phyloP scores from a whole-genome alignment of 2,888 invertebrate species.

The Eubasilissa splendida region DNA sequence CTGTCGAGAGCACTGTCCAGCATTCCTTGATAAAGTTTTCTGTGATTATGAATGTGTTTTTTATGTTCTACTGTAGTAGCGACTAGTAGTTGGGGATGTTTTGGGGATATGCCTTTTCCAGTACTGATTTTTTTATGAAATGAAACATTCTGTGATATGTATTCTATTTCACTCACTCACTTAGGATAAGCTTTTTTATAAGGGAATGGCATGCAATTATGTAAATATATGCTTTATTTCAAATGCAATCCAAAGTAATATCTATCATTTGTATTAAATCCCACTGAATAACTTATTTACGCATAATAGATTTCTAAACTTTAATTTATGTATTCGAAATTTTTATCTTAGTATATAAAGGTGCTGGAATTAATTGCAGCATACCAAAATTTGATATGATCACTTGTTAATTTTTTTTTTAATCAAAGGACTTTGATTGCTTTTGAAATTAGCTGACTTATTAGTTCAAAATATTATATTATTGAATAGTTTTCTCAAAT shows the following conservation, averaged over 20 bases:
- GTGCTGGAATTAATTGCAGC: too few relatives aligned
- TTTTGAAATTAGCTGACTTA: slow-evolving; percentile 3
- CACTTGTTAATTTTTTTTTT: too few relatives aligned
- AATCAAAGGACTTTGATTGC: slow-evolving; percentile 2
- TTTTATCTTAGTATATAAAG: too few relatives aligned
- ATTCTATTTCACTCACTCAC: slow-evolving; percentile 57
- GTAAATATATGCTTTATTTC: slow-evolving; percentile 31
- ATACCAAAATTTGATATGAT: too few relatives aligned
- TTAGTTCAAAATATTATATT: slow-evolving; percentile 13
- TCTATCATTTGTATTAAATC: not conserved
- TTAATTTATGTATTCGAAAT: too few relatives aligned
- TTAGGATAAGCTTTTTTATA: slow-evolving; percentile 38
- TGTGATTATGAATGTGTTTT: slow-evolving; percentile 26
- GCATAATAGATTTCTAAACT: too few relatives aligned
- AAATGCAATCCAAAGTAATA: not conserved
- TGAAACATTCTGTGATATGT: slow-evolving; percentile 58
- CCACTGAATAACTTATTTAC: too few relatives aligned
- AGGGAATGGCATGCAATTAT: slow-evolving; percentile 34
- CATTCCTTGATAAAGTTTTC: slow-evolving; percentile 34
- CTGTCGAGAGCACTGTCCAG: not conserved
- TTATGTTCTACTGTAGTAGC: slow-evolving; percentile 1
- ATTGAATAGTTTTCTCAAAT: not conserved
- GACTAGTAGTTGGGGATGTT: slow-evolving; percentile 1
- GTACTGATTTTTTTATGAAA: slow-evolving; percentile 52
- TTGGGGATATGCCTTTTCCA: slow-evolving; percentile 3